Evolutionary conservation across 2,888 invertebrate species (phyloP), one percentile per base, ranked within the genome.

Genomic region (Catocala fraxini): DNA sequence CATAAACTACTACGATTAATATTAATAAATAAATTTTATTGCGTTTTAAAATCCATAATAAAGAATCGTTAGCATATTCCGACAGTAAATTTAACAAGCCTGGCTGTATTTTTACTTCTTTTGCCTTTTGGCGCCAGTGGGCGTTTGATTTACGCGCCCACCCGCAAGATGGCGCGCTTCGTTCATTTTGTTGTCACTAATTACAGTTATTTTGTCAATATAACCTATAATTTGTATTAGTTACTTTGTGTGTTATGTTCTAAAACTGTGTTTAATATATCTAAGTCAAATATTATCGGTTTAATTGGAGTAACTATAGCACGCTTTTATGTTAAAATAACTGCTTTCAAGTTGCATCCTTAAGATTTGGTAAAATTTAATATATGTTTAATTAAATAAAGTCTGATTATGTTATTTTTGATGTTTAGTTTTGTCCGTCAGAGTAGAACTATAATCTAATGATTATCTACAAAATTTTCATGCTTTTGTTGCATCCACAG

Each of bases 81-180:
- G 15, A 46, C 48, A 34, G 59, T 63, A 64, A 70, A 75, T 70
- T 62, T 45, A 70, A 59, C 63, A 59, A 55, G 39, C 61, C 59
- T 45, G 59, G 45, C 51, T 59, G 53, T 64, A 66, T 59, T 70
- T 59, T 53, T 70, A 46, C 39, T 70, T 60, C 55, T 54, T 42
- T 54, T 57, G 61, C 66, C 63, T 64, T 58, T 64, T 51, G 45
- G 59, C 61, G 53, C 51, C 46, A 54, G 83, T 80, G 77, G 86
- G 84, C 80, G 84, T 69, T 72, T 84, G 82, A 86, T 85, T 84
- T 85, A 86, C 75, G 77, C 68, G 73, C 63, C 79, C 79, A 72
- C 82, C 72, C 75, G 69, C 43, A 46, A 80, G 73, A 81, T 78
- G 80, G 75, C 75, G 71, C 58, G 52, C 45, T 15, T 53, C 43